Percentiles rank a stretch among this genome's conserved stretches.
Evolutionary conservation across 2,113 vertebrate species (phyloP).

Genomic region (Pandion haliaetus): DNA sequence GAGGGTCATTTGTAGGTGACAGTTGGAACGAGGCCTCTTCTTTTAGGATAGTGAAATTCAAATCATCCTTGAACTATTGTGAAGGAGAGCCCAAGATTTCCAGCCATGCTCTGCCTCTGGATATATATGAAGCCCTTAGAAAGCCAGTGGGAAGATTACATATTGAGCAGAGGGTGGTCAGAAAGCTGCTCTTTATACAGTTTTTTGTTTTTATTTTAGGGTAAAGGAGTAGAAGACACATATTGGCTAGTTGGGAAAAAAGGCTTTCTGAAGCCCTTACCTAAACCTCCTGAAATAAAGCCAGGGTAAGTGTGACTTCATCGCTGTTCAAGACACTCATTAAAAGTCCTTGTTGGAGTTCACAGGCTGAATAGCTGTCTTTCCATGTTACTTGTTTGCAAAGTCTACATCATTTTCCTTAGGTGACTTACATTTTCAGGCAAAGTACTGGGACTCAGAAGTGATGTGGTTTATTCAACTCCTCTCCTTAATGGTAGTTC

Average conservation of each 20-base stretch:
- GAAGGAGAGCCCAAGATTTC: background rate
- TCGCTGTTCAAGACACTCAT: background rate
- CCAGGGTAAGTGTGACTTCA: conserved; percentile 80
- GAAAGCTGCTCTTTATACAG: background rate
- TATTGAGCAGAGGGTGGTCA: background rate
- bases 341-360: background rate
- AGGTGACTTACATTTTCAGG: background rate
- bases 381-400: background rate
- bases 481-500: background rate
- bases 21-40: background rate
- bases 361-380: background rate
- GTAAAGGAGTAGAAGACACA: conserved; percentile 91
- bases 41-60: background rate
- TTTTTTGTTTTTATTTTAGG: conserved; percentile 68
- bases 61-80: background rate
- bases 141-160: accelerated
- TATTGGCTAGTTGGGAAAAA: conserved; percentile 89
- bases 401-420: background rate
- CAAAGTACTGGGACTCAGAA: background rate
- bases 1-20: background rate
- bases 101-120: background rate
- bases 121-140: background rate
- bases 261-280: conserved; percentile 84
- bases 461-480: accelerated
- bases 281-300: conserved; percentile 84